phyloP scores from a whole-genome alignment of 2,797 vertebrate genomes.

The Paedocypris micromegethes region DNA sequence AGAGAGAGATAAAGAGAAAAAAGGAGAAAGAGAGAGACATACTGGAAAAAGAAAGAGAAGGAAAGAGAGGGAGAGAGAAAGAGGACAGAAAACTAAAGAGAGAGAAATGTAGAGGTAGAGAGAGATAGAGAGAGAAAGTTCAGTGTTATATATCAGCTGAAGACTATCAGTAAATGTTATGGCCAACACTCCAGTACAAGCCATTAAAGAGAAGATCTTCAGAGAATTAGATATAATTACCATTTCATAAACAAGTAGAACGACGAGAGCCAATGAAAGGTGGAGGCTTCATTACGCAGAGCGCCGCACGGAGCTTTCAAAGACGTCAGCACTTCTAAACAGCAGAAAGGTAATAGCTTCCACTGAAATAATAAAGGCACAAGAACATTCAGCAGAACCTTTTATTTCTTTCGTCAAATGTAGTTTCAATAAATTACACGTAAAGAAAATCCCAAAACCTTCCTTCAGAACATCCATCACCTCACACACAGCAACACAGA shows the following conservation, averaged over 20 bases:
- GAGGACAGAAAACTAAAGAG: no score
- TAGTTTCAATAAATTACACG: slow-evolving; percentile 70
- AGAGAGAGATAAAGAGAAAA: no score
- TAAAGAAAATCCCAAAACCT: no score
- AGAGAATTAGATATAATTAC: no score
- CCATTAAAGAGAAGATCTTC: slow-evolving; percentile 15
- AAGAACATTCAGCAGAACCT: slow-evolving; percentile 82
- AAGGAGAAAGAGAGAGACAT: no score
- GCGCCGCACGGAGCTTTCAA: slow-evolving; percentile 82
- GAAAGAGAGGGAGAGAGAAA: no score
- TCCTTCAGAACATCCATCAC: no score
- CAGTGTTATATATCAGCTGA: no score
- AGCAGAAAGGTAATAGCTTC: slow-evolving; percentile 78
- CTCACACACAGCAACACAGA: slow-evolving; percentile 41
- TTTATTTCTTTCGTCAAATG: slow-evolving; percentile 66
- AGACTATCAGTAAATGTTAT: slow-evolving; percentile 46
- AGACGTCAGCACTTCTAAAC: slow-evolving; percentile 80
- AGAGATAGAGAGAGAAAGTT: no score
- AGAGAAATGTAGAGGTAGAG: no score
- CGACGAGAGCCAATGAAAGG: slow-evolving; percentile 50
- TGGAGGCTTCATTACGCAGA: slow-evolving; percentile 89
- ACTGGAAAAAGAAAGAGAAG: no score
- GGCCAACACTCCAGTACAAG: slow-evolving; percentile 35
- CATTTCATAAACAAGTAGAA: no score
- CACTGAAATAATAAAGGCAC: slow-evolving; percentile 71